A percentile compares a stretch with the other conserved stretches of the same genome.
These are phyloP conservation scores for Ostrea edulis DNA, from an alignment of 1,140 invertebrate species.

Conservation along the genomic window DNA sequence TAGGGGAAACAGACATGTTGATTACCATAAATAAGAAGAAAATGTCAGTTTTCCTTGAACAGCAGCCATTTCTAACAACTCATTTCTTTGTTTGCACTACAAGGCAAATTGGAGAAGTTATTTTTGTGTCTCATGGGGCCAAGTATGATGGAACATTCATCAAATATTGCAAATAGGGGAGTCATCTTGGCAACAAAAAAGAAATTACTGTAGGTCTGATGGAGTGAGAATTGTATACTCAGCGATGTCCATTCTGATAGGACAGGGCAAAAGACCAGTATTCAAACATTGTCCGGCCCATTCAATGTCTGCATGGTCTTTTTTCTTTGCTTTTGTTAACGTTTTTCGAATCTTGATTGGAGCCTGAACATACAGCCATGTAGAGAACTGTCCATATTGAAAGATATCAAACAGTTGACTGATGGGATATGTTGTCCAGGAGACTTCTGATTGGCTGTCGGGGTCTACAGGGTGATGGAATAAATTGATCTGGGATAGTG, in stretches of 20 bases:
- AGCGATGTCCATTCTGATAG: not conserved
- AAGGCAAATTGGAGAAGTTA: constrained; percentile 35
- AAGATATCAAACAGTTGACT: not conserved
- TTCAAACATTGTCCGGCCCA: not conserved
- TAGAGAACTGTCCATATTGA: not conserved
- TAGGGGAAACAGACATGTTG: constrained; percentile 15
- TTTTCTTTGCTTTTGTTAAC: not conserved
- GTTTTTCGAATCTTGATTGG: not conserved
- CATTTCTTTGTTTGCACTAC: constrained; percentile 32
- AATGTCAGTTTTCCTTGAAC: constrained; percentile 34
- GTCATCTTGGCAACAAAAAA: not conserved
- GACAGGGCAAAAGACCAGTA: not conserved
- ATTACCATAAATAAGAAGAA: constrained; percentile 38
- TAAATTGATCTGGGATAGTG: not conserved
- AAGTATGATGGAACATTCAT: constrained; percentile 12
- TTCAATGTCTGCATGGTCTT: not conserved
- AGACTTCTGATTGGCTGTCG: constrained; percentile 3
- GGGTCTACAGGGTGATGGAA: not conserved
- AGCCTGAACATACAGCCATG: not conserved
- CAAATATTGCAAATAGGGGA: constrained; percentile 26
- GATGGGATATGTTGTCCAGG: not conserved
- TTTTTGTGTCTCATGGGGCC: constrained; percentile 9
- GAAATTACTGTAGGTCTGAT: not conserved
- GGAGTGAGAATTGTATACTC: not conserved
- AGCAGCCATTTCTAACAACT: constrained; percentile 36